Base-by-base conservation (phyloP, 1,140 invertebrate genomes). In the Meteorus sp. region DNA sequence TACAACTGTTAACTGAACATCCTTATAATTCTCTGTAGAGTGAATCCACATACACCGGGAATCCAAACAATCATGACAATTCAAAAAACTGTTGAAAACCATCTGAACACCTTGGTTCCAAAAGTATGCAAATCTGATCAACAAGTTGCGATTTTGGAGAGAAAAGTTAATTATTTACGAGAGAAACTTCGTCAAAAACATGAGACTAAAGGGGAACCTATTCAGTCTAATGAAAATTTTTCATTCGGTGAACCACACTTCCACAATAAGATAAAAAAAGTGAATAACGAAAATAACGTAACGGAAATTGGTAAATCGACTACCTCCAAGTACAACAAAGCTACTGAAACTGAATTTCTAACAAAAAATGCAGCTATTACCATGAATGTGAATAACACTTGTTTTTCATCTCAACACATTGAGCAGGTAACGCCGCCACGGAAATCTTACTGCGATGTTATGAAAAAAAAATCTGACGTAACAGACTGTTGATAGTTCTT, bases 31-130 rank as follows among this genome's bases (percentile, higher is more conserved):
- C n/a, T n/a, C n/a, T n/a, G n/a, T n/a, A n/a, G n/a, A n/a, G n/a
- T n/a, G n/a, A n/a, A n/a, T n/a, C n/a, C n/a, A n/a, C n/a, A n/a
- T n/a, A 56, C 37, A 9, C 58, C 66, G 33, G 70, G 64, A 6
- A 37, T 70, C 4, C 61, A 71, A 0, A 61, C 66, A 3, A 65
- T 72, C 3, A 62, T 47, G 53, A 15, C 25, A 4, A 77, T 78
- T 57, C 61, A 76, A 35, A 65, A 63, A 43, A 59, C 57, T 41
- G 70, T 71, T 20, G 71, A 77, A 43, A 2, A 56, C 1, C 56
- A 69, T 31, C 62, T 76, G 15, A 47, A 57, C 17, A n/a, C 52
- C 17, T 47, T 76, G 41, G 71, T 76, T 8, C 60, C 68, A 25
- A 29, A 64, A 50, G 57, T 75, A 19, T 23, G 17, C 17, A 13